phyloP scores from a whole-genome alignment of 2,113 vertebrate species.

The Gopherus flavomarginatus region DNA sequence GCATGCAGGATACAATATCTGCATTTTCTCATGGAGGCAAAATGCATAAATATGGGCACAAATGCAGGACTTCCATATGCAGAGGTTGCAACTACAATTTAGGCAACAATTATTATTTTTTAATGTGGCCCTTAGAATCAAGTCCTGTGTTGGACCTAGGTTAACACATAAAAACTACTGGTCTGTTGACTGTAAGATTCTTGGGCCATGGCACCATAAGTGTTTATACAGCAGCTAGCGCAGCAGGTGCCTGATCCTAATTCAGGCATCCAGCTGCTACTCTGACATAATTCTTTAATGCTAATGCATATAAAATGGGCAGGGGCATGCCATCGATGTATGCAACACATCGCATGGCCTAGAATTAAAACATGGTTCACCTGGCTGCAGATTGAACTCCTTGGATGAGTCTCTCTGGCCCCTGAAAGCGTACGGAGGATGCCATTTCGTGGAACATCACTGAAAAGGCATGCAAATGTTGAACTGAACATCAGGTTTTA shows the following conservation, averaged over 20 bases:
- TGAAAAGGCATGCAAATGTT: neutral
- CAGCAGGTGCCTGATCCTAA: neutral
- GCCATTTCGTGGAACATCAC: neutral
- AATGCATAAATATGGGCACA: no score
- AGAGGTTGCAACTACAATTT: neutral
- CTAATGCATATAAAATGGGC: neutral
- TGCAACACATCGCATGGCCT: neutral
- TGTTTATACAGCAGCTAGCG: neutral
- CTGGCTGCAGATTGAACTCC: neutral
- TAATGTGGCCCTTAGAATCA: neutral
- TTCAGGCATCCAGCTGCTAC: neutral
- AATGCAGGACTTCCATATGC: no score
- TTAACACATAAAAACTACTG: neutral
- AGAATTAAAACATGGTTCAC: neutral
- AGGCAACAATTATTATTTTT: neutral
- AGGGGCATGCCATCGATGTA: neutral
- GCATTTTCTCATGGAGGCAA: no score
- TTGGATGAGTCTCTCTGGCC: neutral
- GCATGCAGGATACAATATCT: neutral
- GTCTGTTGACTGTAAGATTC: neutral
- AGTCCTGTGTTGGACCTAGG: no score
- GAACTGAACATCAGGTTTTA: neutral
- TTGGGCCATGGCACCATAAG: neutral
- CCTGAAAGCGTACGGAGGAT: neutral
- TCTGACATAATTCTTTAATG: neutral